Percentiles rank a stretch among this genome's conserved stretches.
These are phyloP conservation scores for Gymnoscelis rufifasciata DNA, from an alignment of 2,888 invertebrate species.

Conservation along the genomic window DNA sequence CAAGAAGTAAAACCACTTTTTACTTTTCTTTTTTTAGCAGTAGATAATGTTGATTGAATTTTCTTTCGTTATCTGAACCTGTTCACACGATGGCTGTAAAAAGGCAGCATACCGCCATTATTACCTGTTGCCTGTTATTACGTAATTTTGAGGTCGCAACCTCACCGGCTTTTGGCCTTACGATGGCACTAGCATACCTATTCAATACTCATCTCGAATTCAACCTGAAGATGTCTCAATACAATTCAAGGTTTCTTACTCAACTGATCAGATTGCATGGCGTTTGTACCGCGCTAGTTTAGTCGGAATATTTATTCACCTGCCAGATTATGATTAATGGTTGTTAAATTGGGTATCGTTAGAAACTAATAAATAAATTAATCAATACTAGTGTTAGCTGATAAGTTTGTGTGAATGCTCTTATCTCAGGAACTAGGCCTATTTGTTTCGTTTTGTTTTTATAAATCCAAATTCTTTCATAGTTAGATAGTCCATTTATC, in stretches of 20 bases:
- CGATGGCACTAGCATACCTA: conserved; percentile 11
- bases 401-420: too few relatives aligned
- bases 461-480: too few relatives aligned
- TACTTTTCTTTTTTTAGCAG: not conserved
- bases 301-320: too few relatives aligned
- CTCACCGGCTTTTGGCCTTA: conserved; percentile 24
- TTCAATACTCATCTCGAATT: conserved; percentile 6
- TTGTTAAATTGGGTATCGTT: too few relatives aligned
- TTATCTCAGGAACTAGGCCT: too few relatives aligned
- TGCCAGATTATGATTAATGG: too few relatives aligned
- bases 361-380: too few relatives aligned
- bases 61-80: not conserved
- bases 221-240: conserved; percentile 26
- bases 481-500: too few relatives aligned
- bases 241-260: conserved; percentile 25
- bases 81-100: conserved; percentile 1
- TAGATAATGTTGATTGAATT: not conserved
- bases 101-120: not conserved
- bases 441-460: too few relatives aligned
- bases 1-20: too few relatives aligned
- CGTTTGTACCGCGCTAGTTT: conserved; percentile 1
- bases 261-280: conserved; percentile 15
- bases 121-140: conserved; percentile 9
- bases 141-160: conserved; percentile 27
- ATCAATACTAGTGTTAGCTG: too few relatives aligned